A percentile compares a stretch with the other conserved stretches of the same genome.
These are phyloP conservation scores for Zenarchopterus dispar DNA, from an alignment of 2,797 vertebrate genomes.

Conservation along the genomic window DNA sequence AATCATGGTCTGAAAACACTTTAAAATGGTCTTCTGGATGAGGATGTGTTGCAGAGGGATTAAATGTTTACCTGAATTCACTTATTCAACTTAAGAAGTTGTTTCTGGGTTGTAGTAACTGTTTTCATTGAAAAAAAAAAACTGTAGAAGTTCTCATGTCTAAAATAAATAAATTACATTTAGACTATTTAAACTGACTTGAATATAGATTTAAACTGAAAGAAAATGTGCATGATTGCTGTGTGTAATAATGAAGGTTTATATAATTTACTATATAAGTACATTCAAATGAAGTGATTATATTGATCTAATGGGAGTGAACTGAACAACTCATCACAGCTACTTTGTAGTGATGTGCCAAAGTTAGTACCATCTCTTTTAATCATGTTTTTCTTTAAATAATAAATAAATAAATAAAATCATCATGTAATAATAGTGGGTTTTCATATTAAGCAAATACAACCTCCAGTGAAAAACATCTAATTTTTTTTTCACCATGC, in stretches of 20 bases:
- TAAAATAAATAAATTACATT: slow-evolving; percentile 31
- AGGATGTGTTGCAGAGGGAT: slow-evolving; percentile 7
- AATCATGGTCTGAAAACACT: slow-evolving; percentile 12
- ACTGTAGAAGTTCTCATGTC: slow-evolving; percentile 13
- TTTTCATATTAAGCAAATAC: too few relatives aligned
- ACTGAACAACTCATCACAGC: too few relatives aligned
- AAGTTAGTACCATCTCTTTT: too few relatives aligned
- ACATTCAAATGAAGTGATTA: too few relatives aligned
- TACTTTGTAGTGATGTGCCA: too few relatives aligned
- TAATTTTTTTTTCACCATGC: too few relatives aligned
- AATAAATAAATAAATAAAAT: too few relatives aligned
- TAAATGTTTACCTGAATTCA: slow-evolving; percentile 31
- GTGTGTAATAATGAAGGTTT: too few relatives aligned
- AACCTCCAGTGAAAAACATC: too few relatives aligned
- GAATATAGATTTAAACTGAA: neutral
- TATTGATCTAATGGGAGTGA: neutral
- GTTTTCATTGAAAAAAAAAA: slow-evolving; percentile 11
- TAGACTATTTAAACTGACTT: slow-evolving; percentile 52
- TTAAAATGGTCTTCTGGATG: slow-evolving; percentile 27
- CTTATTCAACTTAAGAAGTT: slow-evolving; percentile 68
- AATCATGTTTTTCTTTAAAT: too few relatives aligned
- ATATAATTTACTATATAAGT: too few relatives aligned
- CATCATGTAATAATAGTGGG: too few relatives aligned
- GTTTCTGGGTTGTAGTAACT: slow-evolving; percentile 35
- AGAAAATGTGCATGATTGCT: neutral